Base-by-base conservation (phyloP, 1,140 invertebrate genomes). In the Monomorium pharaonis region DNA sequence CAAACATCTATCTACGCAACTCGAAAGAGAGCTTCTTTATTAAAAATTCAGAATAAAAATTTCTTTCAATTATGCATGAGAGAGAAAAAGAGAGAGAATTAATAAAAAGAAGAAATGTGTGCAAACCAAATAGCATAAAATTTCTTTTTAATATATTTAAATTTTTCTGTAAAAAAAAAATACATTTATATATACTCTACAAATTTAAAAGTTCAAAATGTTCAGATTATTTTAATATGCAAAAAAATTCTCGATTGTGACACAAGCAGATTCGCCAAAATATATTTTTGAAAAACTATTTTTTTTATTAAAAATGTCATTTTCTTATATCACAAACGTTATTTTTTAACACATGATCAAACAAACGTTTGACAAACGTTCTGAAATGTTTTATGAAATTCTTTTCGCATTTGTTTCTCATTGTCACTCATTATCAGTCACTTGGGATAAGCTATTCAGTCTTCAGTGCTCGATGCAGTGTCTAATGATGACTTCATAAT, bases 381-480 rank as follows among this genome's bases (percentile, higher is more conserved):
- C 44, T 72, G 47, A 81, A 81, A 81, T 21, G 37, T 74, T 83
- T 72, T 72, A 81, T 83, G 72, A 24, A 42, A 83, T 33, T 83
- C 72, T 58, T 83, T 74, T 33, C 21, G 24, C 9, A 33, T 83
- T 47, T 47, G 16, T 47, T 65, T 56, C 37, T 21, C 33, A n/a
- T n/a, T n/a, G n/a, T n/a, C n/a, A 42, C 3, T 42, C 7, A 27
- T 51, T 70, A n/a, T n/a, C n/a, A n/a, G n/a, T n/a, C 49, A 37
- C 49, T 69, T 69, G 3, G 1, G 21, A n/a, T 37, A 12, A 33
- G 67, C 30, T 81, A 30, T 70, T 70, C 33, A 70, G 4, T 9
- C 21, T 16, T 21, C 51, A 24, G 9, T 69, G 47, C 16, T 54
- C 30, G 16, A 56, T 4, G 9, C 21, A 47, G 33, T 80, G 30